A percentile compares a stretch with the other conserved stretches of the same genome.
Conservation (phyloP, 2,113 vertebrate species). For the Bubo bubo region DNA sequence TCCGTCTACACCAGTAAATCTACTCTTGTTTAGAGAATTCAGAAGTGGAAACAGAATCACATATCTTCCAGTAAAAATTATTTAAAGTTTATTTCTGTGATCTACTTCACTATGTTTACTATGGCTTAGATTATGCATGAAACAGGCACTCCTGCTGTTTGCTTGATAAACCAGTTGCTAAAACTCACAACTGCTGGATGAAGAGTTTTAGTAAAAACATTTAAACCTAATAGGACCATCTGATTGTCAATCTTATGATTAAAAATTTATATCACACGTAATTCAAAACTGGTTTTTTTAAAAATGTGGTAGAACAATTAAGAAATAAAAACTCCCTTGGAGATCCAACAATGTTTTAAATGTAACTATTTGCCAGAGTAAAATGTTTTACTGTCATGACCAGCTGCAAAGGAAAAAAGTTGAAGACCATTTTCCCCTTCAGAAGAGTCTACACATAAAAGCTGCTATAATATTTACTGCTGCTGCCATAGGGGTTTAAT, state of each 20-base stretch:
- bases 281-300: background rate
- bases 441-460: background rate
- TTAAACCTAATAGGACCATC: background rate
- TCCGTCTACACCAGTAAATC: background rate
- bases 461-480: background rate
- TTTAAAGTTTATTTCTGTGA: background rate
- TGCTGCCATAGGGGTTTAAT: background rate
- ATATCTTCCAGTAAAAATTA: background rate
- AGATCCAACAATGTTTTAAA: background rate
- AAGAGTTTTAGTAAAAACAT: background rate
- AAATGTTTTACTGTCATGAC: background rate
- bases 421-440: background rate
- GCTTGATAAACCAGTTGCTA: background rate
- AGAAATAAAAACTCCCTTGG: slow-evolving; percentile 19
- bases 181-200: background rate
- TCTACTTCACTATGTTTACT: background rate
- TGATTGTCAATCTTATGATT: background rate
- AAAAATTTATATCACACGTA: background rate
- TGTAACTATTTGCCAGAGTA: background rate
- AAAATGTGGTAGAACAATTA: slow-evolving; percentile 36
- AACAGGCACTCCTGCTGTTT: background rate
- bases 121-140: background rate
- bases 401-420: background rate
- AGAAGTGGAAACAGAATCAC: background rate
- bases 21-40: background rate